A percentile compares a stretch with the other conserved stretches of the same genome.
Evolutionary conservation across 2,888 invertebrate species (phyloP).

Genomic region (Cynaeus angustus): DNA sequence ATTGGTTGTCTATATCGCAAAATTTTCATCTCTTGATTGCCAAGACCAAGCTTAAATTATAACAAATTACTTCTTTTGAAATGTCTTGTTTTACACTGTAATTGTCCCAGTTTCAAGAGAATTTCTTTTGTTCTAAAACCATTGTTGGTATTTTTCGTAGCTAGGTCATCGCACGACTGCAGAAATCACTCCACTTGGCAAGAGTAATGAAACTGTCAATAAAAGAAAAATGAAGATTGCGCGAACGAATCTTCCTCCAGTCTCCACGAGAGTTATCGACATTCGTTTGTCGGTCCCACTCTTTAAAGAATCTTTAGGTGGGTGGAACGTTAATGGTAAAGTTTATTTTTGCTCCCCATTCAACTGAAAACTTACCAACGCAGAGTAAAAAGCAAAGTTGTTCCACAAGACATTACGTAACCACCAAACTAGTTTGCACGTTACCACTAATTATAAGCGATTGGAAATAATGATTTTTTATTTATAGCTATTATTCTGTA

Average conservation of each 20-base stretch:
- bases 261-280: not conserved
- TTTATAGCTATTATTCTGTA: constrained; percentile 1
- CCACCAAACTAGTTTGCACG: constrained; percentile 42
- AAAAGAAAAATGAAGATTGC: too few relatives aligned
- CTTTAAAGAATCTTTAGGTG: constrained; percentile 3
- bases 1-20: too few relatives aligned
- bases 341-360: constrained; percentile 18
- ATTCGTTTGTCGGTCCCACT: constrained; percentile 1
- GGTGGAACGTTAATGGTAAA: constrained; percentile 11
- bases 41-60: too few relatives aligned
- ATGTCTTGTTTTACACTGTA: not conserved
- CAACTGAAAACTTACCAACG: constrained; percentile 7
- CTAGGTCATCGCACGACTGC: not conserved
- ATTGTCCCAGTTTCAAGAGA: constrained; percentile 8
- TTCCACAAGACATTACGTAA: constrained; percentile 33
- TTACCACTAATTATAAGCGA: constrained; percentile 31
- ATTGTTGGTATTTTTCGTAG: constrained; percentile 7
- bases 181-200: not conserved
- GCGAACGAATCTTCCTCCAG: not conserved
- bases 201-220: not conserved
- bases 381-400: constrained; percentile 39
- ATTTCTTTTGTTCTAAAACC: constrained; percentile 3
- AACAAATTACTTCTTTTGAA: too few relatives aligned
- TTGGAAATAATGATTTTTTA: constrained; percentile 12
- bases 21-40: too few relatives aligned